These are phyloP conservation scores for Amblyornis subalaris DNA, from an alignment of 2,113 vertebrate species.

Conservation along the genomic window DNA sequence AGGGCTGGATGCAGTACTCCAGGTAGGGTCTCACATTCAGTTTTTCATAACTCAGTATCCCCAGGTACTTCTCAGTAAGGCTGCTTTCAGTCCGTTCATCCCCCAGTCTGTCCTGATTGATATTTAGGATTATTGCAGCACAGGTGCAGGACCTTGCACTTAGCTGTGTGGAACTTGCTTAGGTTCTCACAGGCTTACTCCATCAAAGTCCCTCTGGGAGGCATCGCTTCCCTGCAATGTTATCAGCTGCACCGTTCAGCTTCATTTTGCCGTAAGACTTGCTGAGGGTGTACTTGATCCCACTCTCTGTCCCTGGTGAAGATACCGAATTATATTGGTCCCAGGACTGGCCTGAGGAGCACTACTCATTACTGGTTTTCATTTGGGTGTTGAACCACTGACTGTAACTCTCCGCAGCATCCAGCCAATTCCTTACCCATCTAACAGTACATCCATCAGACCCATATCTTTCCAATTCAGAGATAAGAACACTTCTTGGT, in stretches of 20 bases:
- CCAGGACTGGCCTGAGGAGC: neutral
- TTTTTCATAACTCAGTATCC: neutral
- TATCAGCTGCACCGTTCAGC: neutral
- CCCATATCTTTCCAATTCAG: accelerated
- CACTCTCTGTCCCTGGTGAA: neutral
- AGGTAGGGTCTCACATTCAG: neutral
- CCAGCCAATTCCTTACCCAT: neutral
- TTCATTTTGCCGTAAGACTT: neutral
- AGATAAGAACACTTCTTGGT: neutral
- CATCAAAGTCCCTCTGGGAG: neutral
- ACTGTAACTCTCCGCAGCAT: neutral
- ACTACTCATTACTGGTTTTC: neutral
- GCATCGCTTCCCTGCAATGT: neutral
- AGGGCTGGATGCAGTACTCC: neutral
- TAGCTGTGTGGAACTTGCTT: neutral
- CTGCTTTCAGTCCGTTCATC: neutral
- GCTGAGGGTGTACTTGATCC: neutral
- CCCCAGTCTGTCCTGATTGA: neutral
- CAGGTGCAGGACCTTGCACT: neutral
- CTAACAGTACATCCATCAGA: neutral
- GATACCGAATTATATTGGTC: accelerated
- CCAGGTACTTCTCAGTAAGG: neutral
- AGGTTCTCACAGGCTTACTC: accelerated
- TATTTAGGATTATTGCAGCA: neutral
- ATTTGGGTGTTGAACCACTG: neutral